Evolutionary conservation across 2,113 vertebrate species (phyloP), one percentile per base, ranked within the genome.

Genomic region (Uropsilus gracilis): DNA sequence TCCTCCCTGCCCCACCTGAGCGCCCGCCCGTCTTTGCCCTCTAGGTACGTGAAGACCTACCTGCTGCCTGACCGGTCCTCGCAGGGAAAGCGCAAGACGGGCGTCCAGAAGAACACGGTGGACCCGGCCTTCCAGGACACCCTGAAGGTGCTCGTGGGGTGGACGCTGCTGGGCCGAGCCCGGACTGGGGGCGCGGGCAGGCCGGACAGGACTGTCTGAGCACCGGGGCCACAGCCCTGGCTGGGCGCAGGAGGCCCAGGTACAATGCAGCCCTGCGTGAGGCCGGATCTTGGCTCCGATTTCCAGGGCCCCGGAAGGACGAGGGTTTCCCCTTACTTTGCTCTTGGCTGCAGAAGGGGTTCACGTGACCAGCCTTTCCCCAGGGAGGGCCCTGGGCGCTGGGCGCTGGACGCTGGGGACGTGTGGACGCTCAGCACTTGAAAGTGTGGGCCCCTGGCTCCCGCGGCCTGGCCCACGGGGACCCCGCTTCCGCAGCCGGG

Each of bases 21-120:
- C 22, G 39, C 5, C 28, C 39, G 34, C 26, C 53, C n/a, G 72
- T 30, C 90, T 89, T 44, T 94, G 3, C 48, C 69, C 53, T 14
- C 64, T 80, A 99, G 99, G 83, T 99, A 99, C n/a, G 98, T 99
- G 16, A 99, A 99, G 94, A 96, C 99, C 89, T 98, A 98, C 75
- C 97, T 99, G 85, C 98, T 99, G 86, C 99, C 99, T 0, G 99
- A 99, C 78, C 99, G 98, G 93, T 98, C 98, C n/a, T 95, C 98
- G 46, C 96, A 90, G 83, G 94, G 95, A 75, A 99, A 99, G 90
- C 97, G 98, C 97, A 99, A 99, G 98, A 99, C 99, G 0, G 22
- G 97, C 4, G 95, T 99, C 53, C 99, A 98, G 93, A 99, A 96
- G 98, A 98, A 98, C 97, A 99, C 99, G 0, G 98, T 98, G 20